Conservation (phyloP, 2,113 vertebrate species). For the Mustelus asterias region DNA sequence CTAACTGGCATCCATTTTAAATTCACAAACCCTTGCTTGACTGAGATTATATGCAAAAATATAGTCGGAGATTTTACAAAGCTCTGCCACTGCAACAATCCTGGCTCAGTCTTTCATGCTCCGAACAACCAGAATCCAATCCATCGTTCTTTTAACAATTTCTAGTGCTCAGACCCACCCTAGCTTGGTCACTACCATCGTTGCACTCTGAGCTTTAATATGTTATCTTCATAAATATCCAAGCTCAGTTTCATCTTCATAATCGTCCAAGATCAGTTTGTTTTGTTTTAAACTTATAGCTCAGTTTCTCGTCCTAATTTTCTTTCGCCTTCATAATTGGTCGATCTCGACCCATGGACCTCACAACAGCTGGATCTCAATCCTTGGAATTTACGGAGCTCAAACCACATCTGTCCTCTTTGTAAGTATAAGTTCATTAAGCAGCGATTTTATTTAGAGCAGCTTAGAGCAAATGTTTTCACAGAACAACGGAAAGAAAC, state of each 20-base stretch:
- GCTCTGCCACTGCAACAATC: neutral
- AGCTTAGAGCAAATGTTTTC: neutral
- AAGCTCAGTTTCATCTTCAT: neutral
- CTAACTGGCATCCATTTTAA: neutral
- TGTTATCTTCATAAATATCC: neutral
- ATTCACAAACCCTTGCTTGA: neutral
- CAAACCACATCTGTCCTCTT: neutral
- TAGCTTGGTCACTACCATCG: neutral
- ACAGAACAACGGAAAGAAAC: neutral
- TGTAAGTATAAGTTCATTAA: neutral
- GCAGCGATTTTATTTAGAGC: neutral
- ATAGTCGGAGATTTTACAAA: neutral
- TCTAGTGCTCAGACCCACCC: neutral
- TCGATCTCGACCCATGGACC: neutral
- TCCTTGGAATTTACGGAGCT: neutral
- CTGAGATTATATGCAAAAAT: neutral
- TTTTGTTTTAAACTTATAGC: neutral
- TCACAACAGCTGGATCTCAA: neutral
- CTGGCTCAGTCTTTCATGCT: neutral
- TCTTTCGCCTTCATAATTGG: neutral
- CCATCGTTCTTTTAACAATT: neutral
- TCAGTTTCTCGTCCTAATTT: neutral
- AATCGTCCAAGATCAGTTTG: neutral
- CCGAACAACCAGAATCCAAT: neutral
- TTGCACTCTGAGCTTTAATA: neutral